A percentile compares a stretch with the other conserved stretches of the same genome.
Conservation (phyloP, 2,113 vertebrate genomes). For the Burhinus bistriatus region DNA sequence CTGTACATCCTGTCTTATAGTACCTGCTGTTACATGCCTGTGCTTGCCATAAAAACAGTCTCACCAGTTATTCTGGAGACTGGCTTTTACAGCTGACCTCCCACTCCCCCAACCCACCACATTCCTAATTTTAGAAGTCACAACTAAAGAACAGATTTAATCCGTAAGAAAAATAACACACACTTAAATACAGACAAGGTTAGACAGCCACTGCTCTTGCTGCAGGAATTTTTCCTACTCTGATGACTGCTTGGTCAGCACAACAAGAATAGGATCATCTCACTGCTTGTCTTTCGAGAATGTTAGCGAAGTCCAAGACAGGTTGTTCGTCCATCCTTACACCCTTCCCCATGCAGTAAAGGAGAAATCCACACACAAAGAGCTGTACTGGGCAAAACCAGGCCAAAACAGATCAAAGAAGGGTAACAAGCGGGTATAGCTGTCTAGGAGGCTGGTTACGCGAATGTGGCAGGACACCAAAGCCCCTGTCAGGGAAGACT, state of each 20-base stretch:
- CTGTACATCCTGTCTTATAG: background rate
- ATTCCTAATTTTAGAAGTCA: background rate
- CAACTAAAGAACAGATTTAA: background rate
- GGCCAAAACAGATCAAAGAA: background rate
- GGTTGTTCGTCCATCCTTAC: background rate
- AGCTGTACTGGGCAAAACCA: background rate
- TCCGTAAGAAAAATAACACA: background rate
- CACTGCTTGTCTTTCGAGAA: background rate
- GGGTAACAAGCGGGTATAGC: too few species aligned
- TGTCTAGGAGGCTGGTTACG: background rate
- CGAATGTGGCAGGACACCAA: background rate
- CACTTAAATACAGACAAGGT: background rate
- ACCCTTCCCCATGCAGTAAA: background rate
- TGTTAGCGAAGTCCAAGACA: background rate
- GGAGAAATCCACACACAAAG: background rate
- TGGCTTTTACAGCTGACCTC: background rate
- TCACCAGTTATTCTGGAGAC: background rate
- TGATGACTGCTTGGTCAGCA: background rate
- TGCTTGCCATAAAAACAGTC: background rate
- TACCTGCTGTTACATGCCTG: background rate
- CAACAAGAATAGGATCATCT: background rate
- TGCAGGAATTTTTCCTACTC: background rate
- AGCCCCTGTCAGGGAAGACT: background rate
- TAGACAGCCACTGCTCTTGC: background rate
- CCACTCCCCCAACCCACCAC: fast-evolving